Percentiles rank a stretch among this genome's conserved stretches.
These are phyloP conservation scores for Noctua comes DNA, from an alignment of 2,888 invertebrate species.

Conservation along the genomic window DNA sequence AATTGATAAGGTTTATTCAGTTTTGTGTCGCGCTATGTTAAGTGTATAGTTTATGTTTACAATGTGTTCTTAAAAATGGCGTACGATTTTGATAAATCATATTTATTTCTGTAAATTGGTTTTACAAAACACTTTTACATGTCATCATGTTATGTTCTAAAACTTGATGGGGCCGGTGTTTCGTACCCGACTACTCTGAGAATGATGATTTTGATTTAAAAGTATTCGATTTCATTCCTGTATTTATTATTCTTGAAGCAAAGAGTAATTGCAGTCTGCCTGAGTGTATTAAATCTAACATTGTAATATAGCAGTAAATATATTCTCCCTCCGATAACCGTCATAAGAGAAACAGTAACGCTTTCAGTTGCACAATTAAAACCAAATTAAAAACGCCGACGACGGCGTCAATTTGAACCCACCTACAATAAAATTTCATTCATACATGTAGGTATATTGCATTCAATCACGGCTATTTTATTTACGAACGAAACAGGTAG, in stretches of 20 bases:
- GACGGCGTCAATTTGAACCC: background rate
- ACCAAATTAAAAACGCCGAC: constrained; percentile 35
- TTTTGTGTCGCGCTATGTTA: background rate
- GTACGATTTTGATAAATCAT: too few relatives aligned
- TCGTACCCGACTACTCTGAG: too few relatives aligned
- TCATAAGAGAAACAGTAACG: constrained; percentile 33
- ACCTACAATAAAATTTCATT: background rate
- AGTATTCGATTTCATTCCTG: background rate
- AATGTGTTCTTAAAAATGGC: background rate
- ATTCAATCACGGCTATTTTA: constrained; percentile 1
- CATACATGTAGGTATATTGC: background rate
- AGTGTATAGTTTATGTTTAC: background rate
- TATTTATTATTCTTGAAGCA: background rate
- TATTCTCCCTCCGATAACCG: background rate
- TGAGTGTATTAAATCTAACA: background rate
- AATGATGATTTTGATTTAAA: background rate
- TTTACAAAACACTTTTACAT: too few relatives aligned
- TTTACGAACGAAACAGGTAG: background rate
- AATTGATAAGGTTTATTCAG: background rate
- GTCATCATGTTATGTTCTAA: too few relatives aligned
- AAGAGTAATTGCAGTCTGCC: background rate
- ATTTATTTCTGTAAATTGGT: too few relatives aligned
- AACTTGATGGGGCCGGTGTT: too few relatives aligned
- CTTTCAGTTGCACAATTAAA: constrained; percentile 56
- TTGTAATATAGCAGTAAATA: background rate